phyloP scores from a whole-genome alignment of 2,113 vertebrate genomes.

The Sapayoa aenigma region DNA sequence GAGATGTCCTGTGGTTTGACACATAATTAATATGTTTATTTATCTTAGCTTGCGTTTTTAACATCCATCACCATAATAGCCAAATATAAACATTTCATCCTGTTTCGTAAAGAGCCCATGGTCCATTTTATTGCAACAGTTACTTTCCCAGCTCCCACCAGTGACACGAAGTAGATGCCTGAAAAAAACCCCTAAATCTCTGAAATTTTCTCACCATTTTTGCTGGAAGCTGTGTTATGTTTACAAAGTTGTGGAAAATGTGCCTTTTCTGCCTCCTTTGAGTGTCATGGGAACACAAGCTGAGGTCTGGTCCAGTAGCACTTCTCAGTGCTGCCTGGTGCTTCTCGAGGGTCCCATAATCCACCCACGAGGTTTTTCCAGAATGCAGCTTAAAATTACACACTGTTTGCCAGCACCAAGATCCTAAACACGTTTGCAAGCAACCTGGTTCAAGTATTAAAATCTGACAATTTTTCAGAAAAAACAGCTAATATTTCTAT shows the following conservation, averaged over 20 bases:
- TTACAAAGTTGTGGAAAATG: slow-evolving; percentile 47
- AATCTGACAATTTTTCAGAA: not conserved
- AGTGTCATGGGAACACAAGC: not conserved
- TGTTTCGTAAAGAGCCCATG: not conserved
- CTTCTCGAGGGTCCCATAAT: not conserved
- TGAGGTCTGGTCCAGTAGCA: slow-evolving; percentile 1
- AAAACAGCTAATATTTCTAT: not conserved
- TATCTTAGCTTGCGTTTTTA: not conserved
- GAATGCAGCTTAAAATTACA: not conserved
- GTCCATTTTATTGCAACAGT: not conserved
- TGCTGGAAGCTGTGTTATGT: not conserved
- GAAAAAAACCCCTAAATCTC: not conserved
- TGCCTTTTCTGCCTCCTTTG: not conserved
- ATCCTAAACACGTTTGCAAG: not conserved
- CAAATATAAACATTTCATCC: slow-evolving; percentile 30
- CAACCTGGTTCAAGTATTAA: not conserved
- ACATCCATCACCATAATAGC: not conserved
- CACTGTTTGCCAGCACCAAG: not conserved
- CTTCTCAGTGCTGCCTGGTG: not conserved
- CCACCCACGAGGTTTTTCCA: not conserved
- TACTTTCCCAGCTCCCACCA: slow-evolving; percentile 24
- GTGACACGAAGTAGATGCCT: not conserved
- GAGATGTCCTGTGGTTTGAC: slow-evolving; percentile 52
- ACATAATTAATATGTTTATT: slow-evolving; percentile 58
- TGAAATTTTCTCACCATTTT: not conserved